Evolutionary conservation across 2,797 vertebrate genomes (phyloP), one percentile per base, ranked within the genome.

Genomic region (Rallus crepitans): DNA sequence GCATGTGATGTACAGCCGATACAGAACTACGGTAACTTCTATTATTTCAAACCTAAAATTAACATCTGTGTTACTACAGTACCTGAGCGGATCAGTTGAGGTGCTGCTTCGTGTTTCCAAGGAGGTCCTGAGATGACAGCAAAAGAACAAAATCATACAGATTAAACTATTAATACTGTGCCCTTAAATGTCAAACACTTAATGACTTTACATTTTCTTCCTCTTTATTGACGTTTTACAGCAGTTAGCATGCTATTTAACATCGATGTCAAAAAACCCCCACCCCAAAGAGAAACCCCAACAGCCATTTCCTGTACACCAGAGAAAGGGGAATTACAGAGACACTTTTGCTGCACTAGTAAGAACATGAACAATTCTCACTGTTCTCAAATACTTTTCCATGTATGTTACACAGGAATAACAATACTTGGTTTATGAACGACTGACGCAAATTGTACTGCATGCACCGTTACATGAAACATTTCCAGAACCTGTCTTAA

Each of bases 21-120:
- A 13, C 2, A 65, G 55, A 63, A 59, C 4, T 27, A 40, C 66
- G 21, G 17, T 9, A 21, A 82, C 40, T 45, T 47, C 33, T 89
- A 35, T 20, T 37, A 59, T 15, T 89, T 63, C 63, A 60, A 23
- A 80, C 30, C 30, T n/a, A 47, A 17, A 89, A 15, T 81, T 15
- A 23, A 59, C 42, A 71, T 18, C 75, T 72, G 1, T 20, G 27
- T 39, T 61, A 76, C 50, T 27, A 95, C 94, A 71, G 92, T 96
- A 97, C 97, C 98, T 97, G 96, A 91, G 96, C 0, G 27, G 90
- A 65, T 97, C 98, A 40, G 96, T 91, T 68, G 98, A 98, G 91
- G 97, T 28, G 93, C 96, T 98, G 96, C 97, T 98, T 97, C 90
- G 71, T 17, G 97, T 97, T 89, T 98, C 98, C 97, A 98, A 39